phyloP scores from a whole-genome alignment of 1,140 invertebrate species.

The Drusus annulatus region DNA sequence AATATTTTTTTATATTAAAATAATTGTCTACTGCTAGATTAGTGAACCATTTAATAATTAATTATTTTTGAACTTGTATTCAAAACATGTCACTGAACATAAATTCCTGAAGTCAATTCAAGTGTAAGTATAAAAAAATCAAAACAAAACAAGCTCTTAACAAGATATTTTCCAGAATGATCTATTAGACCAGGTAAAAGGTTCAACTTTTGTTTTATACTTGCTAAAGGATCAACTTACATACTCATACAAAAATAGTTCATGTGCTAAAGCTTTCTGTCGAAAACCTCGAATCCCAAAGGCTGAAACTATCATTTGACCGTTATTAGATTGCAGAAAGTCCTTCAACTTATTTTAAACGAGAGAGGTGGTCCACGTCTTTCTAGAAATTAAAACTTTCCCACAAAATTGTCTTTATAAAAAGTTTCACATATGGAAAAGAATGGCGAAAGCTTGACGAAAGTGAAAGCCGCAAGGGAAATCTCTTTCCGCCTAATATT shows the following conservation, averaged over 20 bases:
- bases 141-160: too few relatives aligned
- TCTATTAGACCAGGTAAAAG: background rate
- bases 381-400: constrained; percentile 22
- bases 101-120: too few relatives aligned
- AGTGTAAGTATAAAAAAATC: too few relatives aligned
- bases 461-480: too few relatives aligned
- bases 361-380: background rate
- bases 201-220: background rate
- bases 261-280: background rate
- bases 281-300: background rate
- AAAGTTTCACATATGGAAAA: constrained; percentile 13
- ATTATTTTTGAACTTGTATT: too few relatives aligned
- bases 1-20: too few relatives aligned
- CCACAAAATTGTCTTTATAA: background rate
- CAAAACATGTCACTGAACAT: too few relatives aligned
- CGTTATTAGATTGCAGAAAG: background rate
- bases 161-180: background rate
- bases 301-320: constrained; percentile 14
- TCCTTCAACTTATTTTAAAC: background rate
- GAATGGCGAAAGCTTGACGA: background rate
- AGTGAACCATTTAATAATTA: too few relatives aligned
- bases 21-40: too few relatives aligned
- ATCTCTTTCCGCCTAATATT: background rate
- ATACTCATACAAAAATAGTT: background rate
- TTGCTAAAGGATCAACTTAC: background rate